Evolutionary conservation across 92 coral and sea anemone genomes (phyloP).

Genomic region (Heteractis magnifica): DNA sequence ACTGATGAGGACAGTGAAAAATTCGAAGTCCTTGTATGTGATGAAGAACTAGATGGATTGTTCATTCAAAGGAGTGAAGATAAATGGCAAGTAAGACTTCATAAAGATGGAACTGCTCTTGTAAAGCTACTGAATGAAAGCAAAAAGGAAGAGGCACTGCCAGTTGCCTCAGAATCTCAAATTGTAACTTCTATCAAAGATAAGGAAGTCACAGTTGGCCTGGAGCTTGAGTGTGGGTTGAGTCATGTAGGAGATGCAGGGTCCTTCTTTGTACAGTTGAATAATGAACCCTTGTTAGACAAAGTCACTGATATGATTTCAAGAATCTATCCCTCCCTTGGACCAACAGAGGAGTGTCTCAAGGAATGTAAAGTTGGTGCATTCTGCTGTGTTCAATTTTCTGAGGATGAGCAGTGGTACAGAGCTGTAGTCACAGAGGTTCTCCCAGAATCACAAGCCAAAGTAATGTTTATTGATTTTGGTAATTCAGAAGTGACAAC

Average conservation of each 20-base stretch:
- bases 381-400: constrained; percentile 70
- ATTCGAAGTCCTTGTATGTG: constrained; percentile 65
- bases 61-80: constrained; percentile 56
- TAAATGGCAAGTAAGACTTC: constrained; percentile 63
- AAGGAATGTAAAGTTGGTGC: constrained; percentile 49
- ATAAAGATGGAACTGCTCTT: constrained; percentile 38
- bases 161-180: background rate
- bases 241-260: constrained; percentile 59
- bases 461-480: constrained; percentile 81
- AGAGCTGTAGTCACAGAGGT: constrained; percentile 67
- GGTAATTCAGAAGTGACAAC: constrained; percentile 74
- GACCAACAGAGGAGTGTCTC: constrained; percentile 37
- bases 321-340: constrained; percentile 26
- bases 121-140: constrained; percentile 36
- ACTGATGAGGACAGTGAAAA: constrained; percentile 45
- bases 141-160: background rate
- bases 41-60: constrained; percentile 71
- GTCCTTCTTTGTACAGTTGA: constrained; percentile 54
- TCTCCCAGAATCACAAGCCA: constrained; percentile 51
- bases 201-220: constrained; percentile 42
- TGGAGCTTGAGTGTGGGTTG: constrained; percentile 44
- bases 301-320: constrained; percentile 40
- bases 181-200: background rate
- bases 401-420: constrained; percentile 76
- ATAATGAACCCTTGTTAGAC: constrained; percentile 34